Base-by-base conservation (phyloP, 2,888 invertebrate species). In the Zelleria hepariella region DNA sequence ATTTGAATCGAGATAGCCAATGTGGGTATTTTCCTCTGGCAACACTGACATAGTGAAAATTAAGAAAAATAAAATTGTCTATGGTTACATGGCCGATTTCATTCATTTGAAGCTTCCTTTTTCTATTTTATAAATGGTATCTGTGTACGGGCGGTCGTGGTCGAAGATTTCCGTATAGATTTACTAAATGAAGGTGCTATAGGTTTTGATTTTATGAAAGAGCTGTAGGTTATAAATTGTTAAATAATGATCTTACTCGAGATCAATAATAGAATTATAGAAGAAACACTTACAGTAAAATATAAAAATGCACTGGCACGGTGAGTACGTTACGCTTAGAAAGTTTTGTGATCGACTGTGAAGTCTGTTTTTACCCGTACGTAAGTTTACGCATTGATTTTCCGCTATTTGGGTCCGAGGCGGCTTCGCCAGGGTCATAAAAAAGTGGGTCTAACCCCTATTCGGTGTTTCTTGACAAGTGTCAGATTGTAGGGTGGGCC, bases 251-350 rank as follows among this genome's bases (percentile, higher is more conserved):
- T 98, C 92, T 92, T 98, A 86, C 92, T 99, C 83, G 99, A 99
- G 93, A 98, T 98, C 91, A 97, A 98, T 91, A 99, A 99, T 92
- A 95, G 98, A 89, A 98, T 99, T 90, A 95, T 99, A 75, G 98
- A 98, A 91, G 99, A 99, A 90, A 97, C 98, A 63, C 91, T 99
- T 81, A 93, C 94, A 78, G 93, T 96, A 74, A 98, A 98, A 92
- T 98, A 98, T 90, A 96, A 94, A 90, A 98, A 98, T 93, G 96
- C 96, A 78, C 91, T 95, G 86, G 95, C 96, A 77, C 98, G 98
- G 99, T 99, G 91, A 93, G 95, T 93, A 88, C 83, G 82, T 85
- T 87, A 84, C 80, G 80, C 82, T 83, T 86, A 86, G 86, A 87
- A 87, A 86, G 86, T 87, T 79, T 75, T 77, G 78, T 77, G 78